Evolutionary conservation across 2,797 vertebrate species (phyloP).

Genomic region (Oreochromis mossambicus): DNA sequence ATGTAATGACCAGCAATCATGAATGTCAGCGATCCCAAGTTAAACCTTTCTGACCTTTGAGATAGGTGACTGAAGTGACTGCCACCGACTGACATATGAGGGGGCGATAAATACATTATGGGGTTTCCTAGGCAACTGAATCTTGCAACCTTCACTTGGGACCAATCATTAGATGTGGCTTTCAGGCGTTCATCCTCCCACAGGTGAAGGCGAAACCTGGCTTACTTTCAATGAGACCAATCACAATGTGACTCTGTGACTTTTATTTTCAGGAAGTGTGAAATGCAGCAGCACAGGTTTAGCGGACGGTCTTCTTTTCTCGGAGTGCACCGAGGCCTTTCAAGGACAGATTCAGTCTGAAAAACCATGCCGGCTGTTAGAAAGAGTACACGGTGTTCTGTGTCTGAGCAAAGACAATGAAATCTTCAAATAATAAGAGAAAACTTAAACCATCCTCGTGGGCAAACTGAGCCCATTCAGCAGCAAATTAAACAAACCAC

Average conservation of each 20-base stretch:
- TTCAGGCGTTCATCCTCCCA: background rate
- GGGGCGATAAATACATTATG: background rate
- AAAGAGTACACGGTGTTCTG: background rate
- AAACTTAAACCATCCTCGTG: background rate
- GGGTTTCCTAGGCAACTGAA: background rate
- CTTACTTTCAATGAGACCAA: background rate
- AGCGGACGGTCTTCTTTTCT: background rate
- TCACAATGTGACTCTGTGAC: background rate
- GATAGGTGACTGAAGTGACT: background rate
- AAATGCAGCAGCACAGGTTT: background rate
- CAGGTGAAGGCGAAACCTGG: background rate
- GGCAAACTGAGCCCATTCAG: background rate
- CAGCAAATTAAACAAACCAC: background rate
- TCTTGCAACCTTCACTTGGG: background rate
- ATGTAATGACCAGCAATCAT: fast-evolving
- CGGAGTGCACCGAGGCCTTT: background rate
- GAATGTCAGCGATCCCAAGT: background rate
- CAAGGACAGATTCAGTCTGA: background rate
- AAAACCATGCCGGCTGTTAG: background rate
- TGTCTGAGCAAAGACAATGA: background rate
- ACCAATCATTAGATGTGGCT: background rate
- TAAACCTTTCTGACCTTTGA: background rate
- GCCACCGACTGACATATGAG: background rate
- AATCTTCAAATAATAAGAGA: background rate
- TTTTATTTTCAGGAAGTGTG: background rate